Evolutionary conservation across 2,888 invertebrate species (phyloP).

Genomic region (Aphidius colemani): DNA sequence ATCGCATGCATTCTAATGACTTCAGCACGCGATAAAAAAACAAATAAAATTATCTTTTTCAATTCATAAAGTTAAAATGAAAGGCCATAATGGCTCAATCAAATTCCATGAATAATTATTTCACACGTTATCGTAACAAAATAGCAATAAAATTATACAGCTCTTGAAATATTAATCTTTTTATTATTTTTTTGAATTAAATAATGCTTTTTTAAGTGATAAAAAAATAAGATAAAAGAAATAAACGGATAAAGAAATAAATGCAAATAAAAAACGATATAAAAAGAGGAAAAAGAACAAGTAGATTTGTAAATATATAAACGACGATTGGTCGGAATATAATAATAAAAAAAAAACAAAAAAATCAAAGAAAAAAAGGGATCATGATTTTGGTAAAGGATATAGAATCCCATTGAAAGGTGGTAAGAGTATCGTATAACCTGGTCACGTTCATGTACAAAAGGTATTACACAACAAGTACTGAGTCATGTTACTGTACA

Average conservation of each 20-base stretch:
- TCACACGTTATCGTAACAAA: conserved; percentile 3
- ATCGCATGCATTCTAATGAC: neutral
- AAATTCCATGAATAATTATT: conserved; percentile 2
- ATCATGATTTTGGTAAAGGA: neutral
- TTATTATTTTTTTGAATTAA: no score
- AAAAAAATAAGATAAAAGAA: conserved; percentile 2
- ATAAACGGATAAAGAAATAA: conserved; percentile 1
- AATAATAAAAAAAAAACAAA: neutral
- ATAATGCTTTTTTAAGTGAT: neutral
- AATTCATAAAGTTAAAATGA: no score
- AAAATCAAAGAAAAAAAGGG: no score
- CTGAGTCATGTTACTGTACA: neutral
- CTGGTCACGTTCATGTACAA: conserved; percentile 21
- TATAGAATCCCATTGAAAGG: neutral
- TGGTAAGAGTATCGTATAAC: conserved; percentile 13
- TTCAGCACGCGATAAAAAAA: neutral
- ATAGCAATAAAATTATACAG: neutral
- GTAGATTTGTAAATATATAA: neutral
- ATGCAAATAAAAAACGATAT: neutral
- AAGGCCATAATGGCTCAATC: no score
- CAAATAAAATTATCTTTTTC: neutral
- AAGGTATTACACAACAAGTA: conserved; percentile 25
- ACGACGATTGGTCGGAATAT: neutral
- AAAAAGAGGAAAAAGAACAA: no score
- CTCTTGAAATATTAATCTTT: no score